Conservation (phyloP, 2,113 vertebrate species). For the Grammomys surdaster region DNA sequence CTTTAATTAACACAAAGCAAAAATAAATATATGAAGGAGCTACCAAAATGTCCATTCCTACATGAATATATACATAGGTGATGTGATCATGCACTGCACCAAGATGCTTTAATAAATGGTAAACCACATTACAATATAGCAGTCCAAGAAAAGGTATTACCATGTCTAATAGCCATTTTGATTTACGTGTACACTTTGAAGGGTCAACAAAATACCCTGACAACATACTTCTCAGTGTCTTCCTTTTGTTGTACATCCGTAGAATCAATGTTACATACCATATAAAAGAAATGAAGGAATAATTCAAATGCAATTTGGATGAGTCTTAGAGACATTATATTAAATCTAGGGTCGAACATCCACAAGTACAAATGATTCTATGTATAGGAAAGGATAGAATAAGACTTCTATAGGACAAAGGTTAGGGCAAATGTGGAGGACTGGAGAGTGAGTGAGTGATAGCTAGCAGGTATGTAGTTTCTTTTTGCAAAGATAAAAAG, state of each 20-base stretch:
- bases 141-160: background rate
- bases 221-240: background rate
- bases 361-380: background rate
- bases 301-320: background rate
- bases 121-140: background rate
- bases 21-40: background rate
- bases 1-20: background rate
- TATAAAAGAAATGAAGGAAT: background rate
- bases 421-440: background rate
- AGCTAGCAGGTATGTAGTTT: background rate
- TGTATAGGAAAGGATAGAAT: background rate
- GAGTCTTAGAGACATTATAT: background rate
- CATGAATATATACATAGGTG: background rate
- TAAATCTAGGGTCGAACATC: background rate
- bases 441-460: background rate
- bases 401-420: background rate
- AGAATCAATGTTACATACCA: background rate
- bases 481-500: background rate
- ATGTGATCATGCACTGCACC: background rate
- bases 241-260: background rate
- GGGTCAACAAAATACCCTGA: background rate
- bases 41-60: background rate
- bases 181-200: background rate
- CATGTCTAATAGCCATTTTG: background rate
- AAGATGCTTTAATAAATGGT: too few relatives aligned